Percentiles rank a stretch among this genome's conserved stretches.
Evolutionary conservation across 2,113 vertebrate species (phyloP).

Genomic region (Colistium nudipinnis): DNA sequence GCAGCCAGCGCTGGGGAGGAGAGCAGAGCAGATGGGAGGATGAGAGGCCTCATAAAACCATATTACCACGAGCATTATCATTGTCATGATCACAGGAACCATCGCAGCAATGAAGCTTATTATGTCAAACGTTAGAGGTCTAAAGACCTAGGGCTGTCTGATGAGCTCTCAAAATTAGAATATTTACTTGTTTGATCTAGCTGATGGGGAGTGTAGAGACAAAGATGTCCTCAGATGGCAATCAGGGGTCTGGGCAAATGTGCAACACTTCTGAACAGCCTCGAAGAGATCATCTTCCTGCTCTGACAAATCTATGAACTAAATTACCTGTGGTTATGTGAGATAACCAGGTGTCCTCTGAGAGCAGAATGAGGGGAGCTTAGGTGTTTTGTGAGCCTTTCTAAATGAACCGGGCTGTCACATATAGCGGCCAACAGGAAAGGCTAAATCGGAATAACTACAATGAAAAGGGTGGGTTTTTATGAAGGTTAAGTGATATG

Average conservation of each 20-base stretch:
- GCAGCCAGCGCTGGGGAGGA: constrained; percentile 56
- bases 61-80: constrained; percentile 73
- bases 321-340: neutral
- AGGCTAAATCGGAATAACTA: neutral
- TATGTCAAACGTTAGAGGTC: constrained; percentile 38
- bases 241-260: constrained; percentile 4
- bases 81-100: constrained; percentile 71
- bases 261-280: constrained; percentile 3
- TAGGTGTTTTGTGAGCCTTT: neutral
- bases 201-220: constrained; percentile 28
- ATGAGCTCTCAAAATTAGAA: constrained; percentile 17
- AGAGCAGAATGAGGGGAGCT: neutral
- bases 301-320: constrained; percentile 9
- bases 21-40: constrained; percentile 74
- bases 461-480: neutral
- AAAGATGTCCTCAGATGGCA: constrained; percentile 21
- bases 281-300: neutral
- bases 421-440: neutral
- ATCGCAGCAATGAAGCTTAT: constrained; percentile 66
- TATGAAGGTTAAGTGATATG: neutral
- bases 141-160: constrained; percentile 23
- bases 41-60: constrained; percentile 78
- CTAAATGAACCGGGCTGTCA: neutral
- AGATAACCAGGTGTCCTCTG: neutral
- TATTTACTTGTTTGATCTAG: constrained; percentile 48